These are phyloP conservation scores for Eira barbara DNA, from an alignment of 2,113 vertebrate genomes.

Conservation along the genomic window DNA sequence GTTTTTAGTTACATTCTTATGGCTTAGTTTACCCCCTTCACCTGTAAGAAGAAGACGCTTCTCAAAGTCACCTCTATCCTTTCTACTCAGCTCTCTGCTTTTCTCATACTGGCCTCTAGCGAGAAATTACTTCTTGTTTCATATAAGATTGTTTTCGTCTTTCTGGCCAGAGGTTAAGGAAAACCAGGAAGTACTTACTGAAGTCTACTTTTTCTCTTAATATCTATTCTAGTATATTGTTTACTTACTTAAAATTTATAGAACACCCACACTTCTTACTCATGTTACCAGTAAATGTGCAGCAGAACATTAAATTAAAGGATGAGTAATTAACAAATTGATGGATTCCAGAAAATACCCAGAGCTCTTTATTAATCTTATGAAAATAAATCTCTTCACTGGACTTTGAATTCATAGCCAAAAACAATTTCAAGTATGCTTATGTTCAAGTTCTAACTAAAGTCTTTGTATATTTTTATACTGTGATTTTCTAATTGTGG, in stretches of 20 bases:
- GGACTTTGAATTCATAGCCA: conserved; percentile 47
- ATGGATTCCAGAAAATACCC: not conserved
- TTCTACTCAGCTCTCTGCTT: not conserved
- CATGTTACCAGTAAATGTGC: not conserved
- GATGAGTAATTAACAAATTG: conserved; percentile 1
- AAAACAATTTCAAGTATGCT: conserved; percentile 34
- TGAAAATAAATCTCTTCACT: conserved; percentile 23
- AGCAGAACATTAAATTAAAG: not conserved
- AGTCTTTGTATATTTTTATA: conserved; percentile 16
- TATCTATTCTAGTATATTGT: not conserved
- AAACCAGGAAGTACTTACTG: not conserved
- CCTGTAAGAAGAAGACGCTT: not conserved
- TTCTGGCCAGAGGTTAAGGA: not conserved
- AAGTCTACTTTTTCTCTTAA: not conserved
- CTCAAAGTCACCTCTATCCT: not conserved
- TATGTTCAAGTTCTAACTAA: conserved; percentile 18
- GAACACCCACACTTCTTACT: not conserved
- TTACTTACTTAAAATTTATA: not conserved
- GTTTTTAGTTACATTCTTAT: not conserved
- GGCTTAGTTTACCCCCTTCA: not conserved
- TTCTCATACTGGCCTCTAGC: not conserved
- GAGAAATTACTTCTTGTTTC: not conserved
- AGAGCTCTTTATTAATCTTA: conserved; percentile 15
- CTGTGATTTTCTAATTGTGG: not conserved
- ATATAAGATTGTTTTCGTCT: not conserved